A percentile compares a stretch with the other conserved stretches of the same genome.
phyloP scores from a whole-genome alignment of 2,888 invertebrate genomes.

The Exocentrus adspersus region DNA sequence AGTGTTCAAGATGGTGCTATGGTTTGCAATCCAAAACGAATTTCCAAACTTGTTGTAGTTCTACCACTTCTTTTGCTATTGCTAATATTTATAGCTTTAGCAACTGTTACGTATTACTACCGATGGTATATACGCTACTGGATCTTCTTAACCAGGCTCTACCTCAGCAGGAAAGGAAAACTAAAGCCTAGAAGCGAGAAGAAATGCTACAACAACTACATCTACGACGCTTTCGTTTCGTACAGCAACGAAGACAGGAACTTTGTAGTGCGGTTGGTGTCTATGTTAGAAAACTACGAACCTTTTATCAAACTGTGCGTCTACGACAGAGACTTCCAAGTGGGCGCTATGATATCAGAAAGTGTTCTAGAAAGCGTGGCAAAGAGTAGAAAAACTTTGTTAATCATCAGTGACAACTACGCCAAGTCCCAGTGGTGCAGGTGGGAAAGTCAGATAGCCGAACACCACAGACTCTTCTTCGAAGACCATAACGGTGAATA shows the following conservation, averaged over 20 bases:
- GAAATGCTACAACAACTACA: conserved; percentile 58
- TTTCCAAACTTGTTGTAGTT: conserved; percentile 29
- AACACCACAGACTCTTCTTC: conserved; percentile 71
- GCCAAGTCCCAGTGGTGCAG: conserved; percentile 78
- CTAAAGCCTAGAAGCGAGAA: conserved; percentile 50
- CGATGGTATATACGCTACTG: conserved; percentile 68
- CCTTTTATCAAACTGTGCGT: conserved; percentile 73
- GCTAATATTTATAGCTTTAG: conserved; percentile 63
- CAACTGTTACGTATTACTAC: conserved; percentile 59
- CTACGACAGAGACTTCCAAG: conserved; percentile 75
- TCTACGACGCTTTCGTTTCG: conserved; percentile 71
- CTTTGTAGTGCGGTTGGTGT: conserved; percentile 71
- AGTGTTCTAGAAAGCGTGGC: conserved; percentile 73
- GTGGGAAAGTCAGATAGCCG: conserved; percentile 76
- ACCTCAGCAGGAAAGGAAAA: conserved; percentile 63
- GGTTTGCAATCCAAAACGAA: conserved; percentile 33
- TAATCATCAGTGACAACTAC: conserved; percentile 75
- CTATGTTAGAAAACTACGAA: conserved; percentile 69
- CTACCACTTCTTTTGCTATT: conserved; percentile 47
- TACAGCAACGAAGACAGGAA: conserved; percentile 71
- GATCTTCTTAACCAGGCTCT: conserved; percentile 68
- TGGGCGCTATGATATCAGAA: conserved; percentile 73
- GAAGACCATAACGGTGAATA: conserved; percentile 66
- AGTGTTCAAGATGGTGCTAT: conserved; percentile 32
- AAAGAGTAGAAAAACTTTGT: conserved; percentile 71